Evolutionary conservation across 2,797 vertebrate genomes (phyloP).

Genomic region (Apogon hyalosoma): DNA sequence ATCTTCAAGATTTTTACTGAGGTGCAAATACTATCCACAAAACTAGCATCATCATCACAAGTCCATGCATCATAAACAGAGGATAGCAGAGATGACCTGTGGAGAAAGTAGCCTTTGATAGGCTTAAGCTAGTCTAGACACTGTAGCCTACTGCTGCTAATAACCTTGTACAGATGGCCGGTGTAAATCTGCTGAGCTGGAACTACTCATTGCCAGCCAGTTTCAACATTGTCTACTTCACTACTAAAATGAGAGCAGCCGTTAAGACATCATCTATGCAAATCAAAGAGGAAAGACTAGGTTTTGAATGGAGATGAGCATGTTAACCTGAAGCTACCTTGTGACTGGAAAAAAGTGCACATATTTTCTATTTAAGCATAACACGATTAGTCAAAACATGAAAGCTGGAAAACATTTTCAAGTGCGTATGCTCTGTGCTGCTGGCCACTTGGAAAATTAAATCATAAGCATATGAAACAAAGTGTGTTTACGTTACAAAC

Average conservation of each 20-base stretch:
- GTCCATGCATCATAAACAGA: slow-evolving; percentile 29
- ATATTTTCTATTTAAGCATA: slow-evolving; percentile 8
- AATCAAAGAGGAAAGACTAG: neutral
- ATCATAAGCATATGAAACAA: neutral
- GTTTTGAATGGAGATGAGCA: neutral
- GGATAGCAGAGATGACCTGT: slow-evolving; percentile 40
- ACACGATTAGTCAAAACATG: slow-evolving; percentile 31
- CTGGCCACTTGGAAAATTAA: neutral
- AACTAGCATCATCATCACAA: slow-evolving; percentile 17
- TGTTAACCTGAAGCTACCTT: no score
- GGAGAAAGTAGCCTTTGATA: slow-evolving; percentile 70
- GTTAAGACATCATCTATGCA: neutral
- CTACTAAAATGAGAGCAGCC: neutral
- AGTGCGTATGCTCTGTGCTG: neutral
- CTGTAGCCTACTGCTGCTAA: slow-evolving; percentile 34
- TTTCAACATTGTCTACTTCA: neutral
- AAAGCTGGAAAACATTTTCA: slow-evolving; percentile 9
- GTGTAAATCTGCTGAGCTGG: slow-evolving; percentile 14
- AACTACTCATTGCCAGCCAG: neutral
- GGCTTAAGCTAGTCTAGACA: slow-evolving; percentile 63
- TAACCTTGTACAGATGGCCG: slow-evolving; percentile 53
- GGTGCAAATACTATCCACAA: neutral
- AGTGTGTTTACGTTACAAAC: neutral
- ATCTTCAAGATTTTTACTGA: neutral
- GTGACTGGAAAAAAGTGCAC: neutral